Conservation (phyloP, 1,140 invertebrate genomes). For the Chlorops oryzae region DNA sequence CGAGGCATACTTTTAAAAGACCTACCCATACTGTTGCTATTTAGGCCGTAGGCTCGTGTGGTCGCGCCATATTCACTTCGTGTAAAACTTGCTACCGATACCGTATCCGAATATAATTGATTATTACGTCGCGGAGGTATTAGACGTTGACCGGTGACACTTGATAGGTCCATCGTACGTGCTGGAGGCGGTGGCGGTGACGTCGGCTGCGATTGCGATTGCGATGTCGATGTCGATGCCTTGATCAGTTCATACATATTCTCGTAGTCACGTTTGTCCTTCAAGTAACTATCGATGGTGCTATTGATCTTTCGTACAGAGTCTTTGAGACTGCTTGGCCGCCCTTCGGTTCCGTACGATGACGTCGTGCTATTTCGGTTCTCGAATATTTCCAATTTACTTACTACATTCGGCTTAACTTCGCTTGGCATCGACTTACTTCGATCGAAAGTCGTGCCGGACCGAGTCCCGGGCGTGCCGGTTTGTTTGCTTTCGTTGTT, state of each 20-base stretch:
- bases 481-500: slow-evolving; percentile 11
- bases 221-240: not conserved
- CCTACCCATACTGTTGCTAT: slow-evolving; percentile 42
- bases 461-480: too few relatives aligned
- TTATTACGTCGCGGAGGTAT: slow-evolving; percentile 22
- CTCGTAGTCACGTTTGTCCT: slow-evolving; percentile 45
- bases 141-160: slow-evolving; percentile 25
- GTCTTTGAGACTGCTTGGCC: slow-evolving; percentile 42
- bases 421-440: slow-evolving; percentile 36
- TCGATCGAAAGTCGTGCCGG: slow-evolving; percentile 39
- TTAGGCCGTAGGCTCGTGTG: slow-evolving; percentile 29
- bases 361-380: slow-evolving; percentile 13
- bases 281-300: slow-evolving; percentile 46
- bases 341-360: slow-evolving; percentile 18
- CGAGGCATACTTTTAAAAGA: too few relatives aligned
- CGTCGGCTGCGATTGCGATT: slow-evolving; percentile 13
- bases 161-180: slow-evolving; percentile 30
- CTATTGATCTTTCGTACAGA: slow-evolving; percentile 46
- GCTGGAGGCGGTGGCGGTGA: slow-evolving; percentile 34
- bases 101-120: slow-evolving; percentile 42
- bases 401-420: slow-evolving; percentile 35
- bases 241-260: slow-evolving; percentile 46
- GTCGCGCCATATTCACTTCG: slow-evolving; percentile 44
- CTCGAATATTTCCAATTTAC: slow-evolving; percentile 44
- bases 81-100: slow-evolving; percentile 41